Evolutionary conservation across 2,113 vertebrate species (phyloP).

Genomic region (Cynocephalus volans): DNA sequence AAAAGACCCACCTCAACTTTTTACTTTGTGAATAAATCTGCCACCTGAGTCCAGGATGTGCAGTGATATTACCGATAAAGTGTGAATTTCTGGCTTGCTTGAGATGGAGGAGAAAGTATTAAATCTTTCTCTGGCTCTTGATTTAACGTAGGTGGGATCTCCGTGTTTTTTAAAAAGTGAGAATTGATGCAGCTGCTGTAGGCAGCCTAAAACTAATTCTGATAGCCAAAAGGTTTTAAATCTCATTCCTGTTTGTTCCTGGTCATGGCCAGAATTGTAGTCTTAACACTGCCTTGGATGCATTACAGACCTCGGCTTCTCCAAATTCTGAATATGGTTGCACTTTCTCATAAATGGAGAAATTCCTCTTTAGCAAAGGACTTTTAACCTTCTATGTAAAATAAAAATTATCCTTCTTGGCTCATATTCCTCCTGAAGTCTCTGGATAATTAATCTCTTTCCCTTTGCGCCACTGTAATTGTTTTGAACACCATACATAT

Average conservation of each 20-base stretch:
- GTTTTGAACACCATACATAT: neutral
- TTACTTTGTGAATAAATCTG: constrained; percentile 26
- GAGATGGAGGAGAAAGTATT: neutral
- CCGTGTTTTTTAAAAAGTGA: neutral
- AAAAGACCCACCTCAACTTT: neutral
- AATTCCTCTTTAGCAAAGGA: neutral
- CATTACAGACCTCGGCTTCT: neutral
- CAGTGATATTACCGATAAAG: neutral
- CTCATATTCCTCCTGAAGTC: neutral
- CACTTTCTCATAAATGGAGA: neutral
- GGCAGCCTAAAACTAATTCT: neutral
- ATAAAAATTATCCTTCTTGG: neutral
- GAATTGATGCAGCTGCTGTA: neutral
- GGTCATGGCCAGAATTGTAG: neutral
- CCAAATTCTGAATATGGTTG: neutral
- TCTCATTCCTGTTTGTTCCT: neutral
- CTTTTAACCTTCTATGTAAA: neutral
- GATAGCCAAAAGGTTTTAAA: neutral
- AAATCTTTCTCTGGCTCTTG: neutral
- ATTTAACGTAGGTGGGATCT: neutral
- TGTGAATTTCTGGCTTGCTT: constrained; percentile 37
- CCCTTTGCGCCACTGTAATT: neutral
- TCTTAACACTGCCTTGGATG: neutral
- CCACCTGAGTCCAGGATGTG: neutral
- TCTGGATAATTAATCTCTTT: neutral